A percentile compares a stretch with the other conserved stretches of the same genome.
phyloP scores from a whole-genome alignment of 1,140 invertebrate genomes.

The Bombyx mandarina region DNA sequence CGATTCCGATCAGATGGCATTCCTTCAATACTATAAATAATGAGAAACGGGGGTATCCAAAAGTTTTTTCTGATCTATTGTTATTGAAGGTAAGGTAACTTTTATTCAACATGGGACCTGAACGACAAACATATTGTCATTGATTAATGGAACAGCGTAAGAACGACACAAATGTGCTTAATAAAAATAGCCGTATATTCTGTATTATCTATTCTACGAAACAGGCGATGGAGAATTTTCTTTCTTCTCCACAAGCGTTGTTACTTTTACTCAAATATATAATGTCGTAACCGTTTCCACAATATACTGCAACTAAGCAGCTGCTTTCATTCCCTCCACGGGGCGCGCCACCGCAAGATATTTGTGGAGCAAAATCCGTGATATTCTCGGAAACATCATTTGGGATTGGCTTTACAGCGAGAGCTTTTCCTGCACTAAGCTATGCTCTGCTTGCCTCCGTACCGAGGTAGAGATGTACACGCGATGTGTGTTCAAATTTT shows the following conservation, averaged over 20 bases:
- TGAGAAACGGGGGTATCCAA: not conserved
- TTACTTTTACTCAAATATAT: not conserved
- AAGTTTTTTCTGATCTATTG: no score
- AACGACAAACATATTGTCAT: no score
- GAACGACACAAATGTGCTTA: no score
- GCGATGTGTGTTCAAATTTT: slow-evolving; percentile 1
- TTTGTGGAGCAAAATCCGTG: slow-evolving; percentile 21
- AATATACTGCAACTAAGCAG: slow-evolving; percentile 2
- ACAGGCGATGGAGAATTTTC: no score
- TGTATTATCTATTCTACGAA: no score
- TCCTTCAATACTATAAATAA: not conserved
- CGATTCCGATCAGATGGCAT: slow-evolving; percentile 2
- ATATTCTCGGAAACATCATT: slow-evolving; percentile 31
- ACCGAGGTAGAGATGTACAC: slow-evolving; percentile 14
- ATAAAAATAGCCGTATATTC: no score
- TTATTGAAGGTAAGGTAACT: no score
- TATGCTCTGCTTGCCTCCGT: slow-evolving; percentile 16
- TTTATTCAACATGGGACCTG: no score
- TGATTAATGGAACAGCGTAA: no score
- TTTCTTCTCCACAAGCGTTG: no score
- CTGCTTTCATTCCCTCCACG: slow-evolving; percentile 3
- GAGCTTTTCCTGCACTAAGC: slow-evolving; percentile 36
- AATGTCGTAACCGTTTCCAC: not conserved
- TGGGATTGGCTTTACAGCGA: slow-evolving; percentile 38
- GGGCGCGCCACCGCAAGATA: slow-evolving; percentile 6